Conservation (phyloP, 2,113 vertebrate species). For the Haliaeetus leucogaster region DNA sequence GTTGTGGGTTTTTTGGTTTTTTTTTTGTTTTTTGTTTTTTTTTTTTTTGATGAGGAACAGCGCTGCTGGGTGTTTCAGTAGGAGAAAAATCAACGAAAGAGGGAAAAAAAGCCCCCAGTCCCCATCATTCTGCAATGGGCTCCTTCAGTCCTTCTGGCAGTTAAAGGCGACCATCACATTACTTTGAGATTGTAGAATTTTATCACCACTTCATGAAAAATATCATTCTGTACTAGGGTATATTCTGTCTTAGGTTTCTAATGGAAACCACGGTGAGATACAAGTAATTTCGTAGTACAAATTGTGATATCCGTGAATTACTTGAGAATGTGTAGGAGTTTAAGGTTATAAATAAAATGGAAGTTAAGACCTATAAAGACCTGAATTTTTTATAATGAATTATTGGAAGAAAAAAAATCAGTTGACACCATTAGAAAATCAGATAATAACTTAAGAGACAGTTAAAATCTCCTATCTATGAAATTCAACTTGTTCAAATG, state of each 20-base stretch:
- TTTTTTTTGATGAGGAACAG: not conserved
- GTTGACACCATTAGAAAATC: not conserved
- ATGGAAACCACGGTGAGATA: not conserved
- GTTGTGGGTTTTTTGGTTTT: not conserved
- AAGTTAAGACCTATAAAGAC: not conserved
- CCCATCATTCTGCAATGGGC: not conserved
- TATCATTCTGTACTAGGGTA: not conserved
- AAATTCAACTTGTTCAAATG: not conserved
- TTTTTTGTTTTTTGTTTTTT: not conserved
- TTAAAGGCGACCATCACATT: not conserved
- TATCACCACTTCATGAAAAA: not conserved
- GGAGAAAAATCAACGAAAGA: not conserved
- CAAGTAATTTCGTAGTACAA: not conserved
- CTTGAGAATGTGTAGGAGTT: not conserved
- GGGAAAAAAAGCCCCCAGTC: rapidly evolving
- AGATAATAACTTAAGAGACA: not conserved
- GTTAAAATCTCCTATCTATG: not conserved
- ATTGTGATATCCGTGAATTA: not conserved
- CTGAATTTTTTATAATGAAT: not conserved
- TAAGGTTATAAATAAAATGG: not conserved
- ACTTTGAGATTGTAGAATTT: not conserved
- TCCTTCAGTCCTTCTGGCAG: not conserved
- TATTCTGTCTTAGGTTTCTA: not conserved
- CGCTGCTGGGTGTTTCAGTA: not conserved
- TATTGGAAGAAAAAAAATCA: not conserved